Evolutionary conservation across 2,797 vertebrate species (phyloP).

Genomic region (Typhlichthys subterraneus): DNA sequence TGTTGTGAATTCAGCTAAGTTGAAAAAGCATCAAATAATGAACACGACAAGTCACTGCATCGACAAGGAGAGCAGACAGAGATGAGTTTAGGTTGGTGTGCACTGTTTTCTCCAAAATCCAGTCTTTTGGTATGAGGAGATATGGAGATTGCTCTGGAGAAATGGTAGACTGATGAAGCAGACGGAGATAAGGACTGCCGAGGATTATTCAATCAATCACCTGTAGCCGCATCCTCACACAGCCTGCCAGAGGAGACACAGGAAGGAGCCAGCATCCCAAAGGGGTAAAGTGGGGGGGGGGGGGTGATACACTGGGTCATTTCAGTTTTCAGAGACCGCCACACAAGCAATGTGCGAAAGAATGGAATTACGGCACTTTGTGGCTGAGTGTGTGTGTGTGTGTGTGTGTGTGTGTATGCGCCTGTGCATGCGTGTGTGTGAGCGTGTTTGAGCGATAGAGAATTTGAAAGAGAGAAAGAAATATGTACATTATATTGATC

Average conservation of each 20-base stretch:
- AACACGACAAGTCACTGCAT: not conserved
- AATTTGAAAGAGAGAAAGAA: not conserved
- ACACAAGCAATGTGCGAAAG: slow-evolving; percentile 25
- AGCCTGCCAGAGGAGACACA: slow-evolving; percentile 54
- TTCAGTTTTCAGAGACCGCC: slow-evolving; percentile 31
- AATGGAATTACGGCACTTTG: slow-evolving; percentile 37
- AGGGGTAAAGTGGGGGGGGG: slow-evolving; percentile 39
- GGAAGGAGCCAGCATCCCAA: slow-evolving; percentile 45
- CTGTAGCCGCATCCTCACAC: slow-evolving; percentile 61
- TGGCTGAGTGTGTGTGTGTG: slow-evolving; percentile 2
- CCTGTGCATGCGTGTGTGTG: not conserved
- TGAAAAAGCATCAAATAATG: slow-evolving; percentile 17
- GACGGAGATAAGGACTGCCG: slow-evolving; percentile 56
- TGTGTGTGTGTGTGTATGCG: not conserved
- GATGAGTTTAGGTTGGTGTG: slow-evolving; percentile 3
- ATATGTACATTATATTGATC: no score
- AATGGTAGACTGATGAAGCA: slow-evolving; percentile 58
- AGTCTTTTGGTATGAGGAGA: slow-evolving; percentile 39
- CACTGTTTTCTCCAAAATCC: slow-evolving; percentile 40
- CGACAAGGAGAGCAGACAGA: slow-evolving; percentile 7
- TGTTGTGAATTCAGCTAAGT: slow-evolving; percentile 7
- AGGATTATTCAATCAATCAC: slow-evolving; percentile 73
- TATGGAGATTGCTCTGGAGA: slow-evolving; percentile 53
- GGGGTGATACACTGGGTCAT: slow-evolving; percentile 33
- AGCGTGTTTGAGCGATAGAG: not conserved